Percentiles rank a stretch among this genome's conserved stretches.
phyloP scores from a whole-genome alignment of 2,888 invertebrate species.

The Polylopha cassiicola region DNA sequence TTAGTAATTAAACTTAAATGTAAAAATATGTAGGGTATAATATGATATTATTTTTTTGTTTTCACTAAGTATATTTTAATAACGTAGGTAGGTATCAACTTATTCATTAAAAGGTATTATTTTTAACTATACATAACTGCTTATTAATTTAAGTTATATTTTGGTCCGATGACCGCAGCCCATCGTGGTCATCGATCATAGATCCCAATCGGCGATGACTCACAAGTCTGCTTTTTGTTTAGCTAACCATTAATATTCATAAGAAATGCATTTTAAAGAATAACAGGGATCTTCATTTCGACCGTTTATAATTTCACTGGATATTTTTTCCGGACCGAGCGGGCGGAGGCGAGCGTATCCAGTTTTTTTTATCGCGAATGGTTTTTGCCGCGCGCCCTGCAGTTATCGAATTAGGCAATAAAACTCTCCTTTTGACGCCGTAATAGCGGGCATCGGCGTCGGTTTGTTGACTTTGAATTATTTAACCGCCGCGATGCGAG shows the following conservation, averaged over 20 bases:
- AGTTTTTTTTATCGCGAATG: too few species aligned
- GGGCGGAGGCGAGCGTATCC: not conserved
- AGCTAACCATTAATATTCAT: slow-evolving; percentile 20
- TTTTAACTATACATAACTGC: too few species aligned
- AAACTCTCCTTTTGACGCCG: too few species aligned
- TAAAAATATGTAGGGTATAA: too few species aligned
- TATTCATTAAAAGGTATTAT: too few species aligned
- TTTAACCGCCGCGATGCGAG: too few species aligned
- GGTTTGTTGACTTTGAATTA: too few species aligned
- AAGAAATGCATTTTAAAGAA: slow-evolving; percentile 4
- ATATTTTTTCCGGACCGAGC: slow-evolving; percentile 1
- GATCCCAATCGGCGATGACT: slow-evolving; percentile 19
- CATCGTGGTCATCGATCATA: slow-evolving; percentile 18
- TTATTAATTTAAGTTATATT: not conserved
- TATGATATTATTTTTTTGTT: too few species aligned
- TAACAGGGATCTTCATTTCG: slow-evolving; percentile 12
- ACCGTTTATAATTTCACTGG: slow-evolving; percentile 13
- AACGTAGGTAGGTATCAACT: too few species aligned
- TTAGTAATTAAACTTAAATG: too few species aligned
- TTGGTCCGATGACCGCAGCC: not conserved
- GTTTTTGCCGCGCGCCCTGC: slow-evolving; percentile 1
- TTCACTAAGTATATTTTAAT: too few species aligned
- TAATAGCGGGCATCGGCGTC: too few species aligned
- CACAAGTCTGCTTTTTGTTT: slow-evolving; percentile 13
- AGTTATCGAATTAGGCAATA: slow-evolving; percentile 14